Evolutionary conservation across 2,797 vertebrate species (phyloP).

Genomic region (Dendrocincla tyrannina): DNA sequence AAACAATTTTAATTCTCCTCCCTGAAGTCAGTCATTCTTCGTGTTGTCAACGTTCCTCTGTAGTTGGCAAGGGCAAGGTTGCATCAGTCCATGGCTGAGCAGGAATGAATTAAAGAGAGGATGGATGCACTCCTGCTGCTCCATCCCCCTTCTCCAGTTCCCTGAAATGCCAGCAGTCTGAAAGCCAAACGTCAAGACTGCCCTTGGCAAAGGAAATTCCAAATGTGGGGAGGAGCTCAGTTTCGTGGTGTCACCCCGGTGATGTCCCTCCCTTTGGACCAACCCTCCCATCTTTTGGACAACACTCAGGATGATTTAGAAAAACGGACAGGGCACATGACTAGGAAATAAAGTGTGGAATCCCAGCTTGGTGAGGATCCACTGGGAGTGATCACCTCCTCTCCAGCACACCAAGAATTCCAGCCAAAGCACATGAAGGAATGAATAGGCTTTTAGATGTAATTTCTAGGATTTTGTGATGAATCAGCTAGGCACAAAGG

Average conservation of each 20-base stretch:
- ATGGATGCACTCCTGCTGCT: neutral
- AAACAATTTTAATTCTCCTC: slow-evolving; percentile 38
- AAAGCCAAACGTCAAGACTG: neutral
- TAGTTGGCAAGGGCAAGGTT: neutral
- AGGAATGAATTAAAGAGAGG: neutral
- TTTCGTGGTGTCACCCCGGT: neutral
- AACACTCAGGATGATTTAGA: fast-evolving
- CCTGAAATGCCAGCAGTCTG: neutral
- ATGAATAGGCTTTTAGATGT: neutral
- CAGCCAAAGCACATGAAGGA: neutral
- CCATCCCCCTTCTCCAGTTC: neutral
- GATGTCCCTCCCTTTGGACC: neutral
- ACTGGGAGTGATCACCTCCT: neutral
- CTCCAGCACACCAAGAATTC: neutral
- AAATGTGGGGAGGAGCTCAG: neutral
- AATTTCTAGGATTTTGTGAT: neutral
- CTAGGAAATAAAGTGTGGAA: neutral
- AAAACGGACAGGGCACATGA: neutral
- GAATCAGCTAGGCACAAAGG: neutral
- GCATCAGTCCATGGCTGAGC: neutral
- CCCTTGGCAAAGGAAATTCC: neutral
- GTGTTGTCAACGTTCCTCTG: neutral
- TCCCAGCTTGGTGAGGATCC: neutral
- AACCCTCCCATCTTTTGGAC: neutral
- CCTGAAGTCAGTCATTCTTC: neutral